Evolutionary conservation across 23 tunicate genomes (phyloP).

Genomic region (Styela clava): DNA sequence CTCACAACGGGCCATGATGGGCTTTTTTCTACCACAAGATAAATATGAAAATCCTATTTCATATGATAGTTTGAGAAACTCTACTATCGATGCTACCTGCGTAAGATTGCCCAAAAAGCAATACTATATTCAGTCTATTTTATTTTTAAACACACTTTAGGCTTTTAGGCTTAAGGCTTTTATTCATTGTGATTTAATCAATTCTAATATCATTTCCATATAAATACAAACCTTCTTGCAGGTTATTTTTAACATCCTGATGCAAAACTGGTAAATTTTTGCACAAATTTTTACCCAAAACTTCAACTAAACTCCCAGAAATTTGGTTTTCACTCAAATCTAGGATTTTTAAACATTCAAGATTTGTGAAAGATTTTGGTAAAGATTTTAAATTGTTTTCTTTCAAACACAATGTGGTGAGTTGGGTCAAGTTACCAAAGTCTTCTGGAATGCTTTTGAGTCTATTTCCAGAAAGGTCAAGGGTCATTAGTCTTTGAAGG

Average conservation of each 20-base stretch:
- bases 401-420: background rate
- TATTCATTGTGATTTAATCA: too few species aligned
- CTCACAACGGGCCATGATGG: too few species aligned
- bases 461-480: background rate
- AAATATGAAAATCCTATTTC: too few species aligned
- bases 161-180: too few species aligned
- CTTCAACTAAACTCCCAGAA: background rate
- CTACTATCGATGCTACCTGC: too few species aligned
- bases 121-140: too few species aligned
- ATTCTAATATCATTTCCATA: background rate
- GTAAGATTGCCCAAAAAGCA: too few species aligned
- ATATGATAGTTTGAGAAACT: too few species aligned
- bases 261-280: background rate
- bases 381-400: background rate
- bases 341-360: background rate
- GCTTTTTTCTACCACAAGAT: too few species aligned
- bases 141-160: too few species aligned
- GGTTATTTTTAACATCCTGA: background rate
- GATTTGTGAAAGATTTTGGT: background rate
- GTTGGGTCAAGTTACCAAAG: background rate
- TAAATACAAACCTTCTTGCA: background rate
- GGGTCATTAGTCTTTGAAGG: background rate
- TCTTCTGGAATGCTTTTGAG: background rate
- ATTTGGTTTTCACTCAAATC: background rate
- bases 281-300: background rate